Percentiles rank a stretch among this genome's conserved stretches.
phyloP scores from a whole-genome alignment of 2,113 vertebrate genomes.

The Cisticola juncidis region DNA sequence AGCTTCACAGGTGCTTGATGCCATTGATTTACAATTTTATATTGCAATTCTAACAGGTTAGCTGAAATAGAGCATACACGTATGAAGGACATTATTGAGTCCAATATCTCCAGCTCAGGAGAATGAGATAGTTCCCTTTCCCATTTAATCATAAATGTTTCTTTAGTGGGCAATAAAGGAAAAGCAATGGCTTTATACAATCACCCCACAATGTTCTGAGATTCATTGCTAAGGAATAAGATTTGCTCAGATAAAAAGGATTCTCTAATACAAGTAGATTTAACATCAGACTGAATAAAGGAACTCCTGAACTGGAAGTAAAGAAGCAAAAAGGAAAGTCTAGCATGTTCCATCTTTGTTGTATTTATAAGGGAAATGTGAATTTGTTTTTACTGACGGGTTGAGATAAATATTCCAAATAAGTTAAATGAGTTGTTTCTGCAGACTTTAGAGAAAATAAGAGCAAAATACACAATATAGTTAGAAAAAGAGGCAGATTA shows the following conservation, averaged over 20 bases:
- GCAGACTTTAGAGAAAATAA: not conserved
- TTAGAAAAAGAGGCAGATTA: not conserved
- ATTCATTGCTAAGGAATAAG: slow-evolving; percentile 70
- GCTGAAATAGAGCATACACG: slow-evolving; percentile 69
- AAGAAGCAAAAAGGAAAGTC: slow-evolving; percentile 40
- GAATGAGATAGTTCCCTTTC: slow-evolving; percentile 69
- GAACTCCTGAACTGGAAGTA: slow-evolving; percentile 53
- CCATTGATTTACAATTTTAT: slow-evolving; percentile 70
- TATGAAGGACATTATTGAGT: slow-evolving; percentile 70
- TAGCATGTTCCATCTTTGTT: slow-evolving; percentile 14
- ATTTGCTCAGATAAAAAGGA: slow-evolving; percentile 63
- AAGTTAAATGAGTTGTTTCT: not conserved
- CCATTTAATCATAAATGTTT: slow-evolving; percentile 75
- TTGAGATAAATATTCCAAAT: slow-evolving; percentile 11
- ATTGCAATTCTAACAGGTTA: slow-evolving; percentile 69
- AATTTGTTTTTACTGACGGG: not conserved
- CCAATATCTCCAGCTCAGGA: slow-evolving; percentile 68
- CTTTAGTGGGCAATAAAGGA: slow-evolving; percentile 73
- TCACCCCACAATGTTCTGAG: slow-evolving; percentile 66
- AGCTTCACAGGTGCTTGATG: slow-evolving; percentile 69
- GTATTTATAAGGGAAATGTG: not conserved
- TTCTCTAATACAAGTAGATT: slow-evolving; percentile 57
- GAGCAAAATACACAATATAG: not conserved
- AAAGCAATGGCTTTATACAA: slow-evolving; percentile 71
- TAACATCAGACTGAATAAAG: slow-evolving; percentile 54